Evolutionary conservation across 2,888 invertebrate genomes (phyloP).

Genomic region (Pycnomerus fuliginosus): DNA sequence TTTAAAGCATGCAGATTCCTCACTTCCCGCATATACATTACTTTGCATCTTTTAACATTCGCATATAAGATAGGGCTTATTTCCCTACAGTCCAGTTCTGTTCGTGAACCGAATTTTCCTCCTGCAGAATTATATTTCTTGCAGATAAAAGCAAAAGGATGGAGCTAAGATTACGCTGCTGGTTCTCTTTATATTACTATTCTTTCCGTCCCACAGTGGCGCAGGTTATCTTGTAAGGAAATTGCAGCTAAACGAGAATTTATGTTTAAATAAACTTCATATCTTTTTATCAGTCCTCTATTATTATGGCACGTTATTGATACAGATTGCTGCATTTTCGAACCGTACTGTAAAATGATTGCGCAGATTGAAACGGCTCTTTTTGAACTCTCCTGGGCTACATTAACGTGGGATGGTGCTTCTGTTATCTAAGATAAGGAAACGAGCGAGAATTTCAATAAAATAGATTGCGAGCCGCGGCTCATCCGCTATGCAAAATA

Average conservation of each 20-base stretch:
- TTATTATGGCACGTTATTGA: not conserved
- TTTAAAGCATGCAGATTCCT: constrained; percentile 50
- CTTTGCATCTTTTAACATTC: constrained; percentile 52
- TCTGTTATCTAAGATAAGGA: no score
- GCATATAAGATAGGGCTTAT: constrained; percentile 47
- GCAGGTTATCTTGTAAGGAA: constrained; percentile 38
- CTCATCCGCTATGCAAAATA: constrained; percentile 48
- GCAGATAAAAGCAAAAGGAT: constrained; percentile 45
- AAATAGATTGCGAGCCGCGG: constrained; percentile 37
- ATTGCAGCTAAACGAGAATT: constrained; percentile 42
- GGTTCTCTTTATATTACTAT: constrained; percentile 37
- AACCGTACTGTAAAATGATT: not conserved
- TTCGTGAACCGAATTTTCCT: constrained; percentile 43
- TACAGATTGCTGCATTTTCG: not conserved
- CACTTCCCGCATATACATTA: constrained; percentile 46
- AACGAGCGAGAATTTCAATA: no score
- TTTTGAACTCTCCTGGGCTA: no score
- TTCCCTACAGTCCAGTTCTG: constrained; percentile 49
- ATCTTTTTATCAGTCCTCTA: constrained; percentile 31
- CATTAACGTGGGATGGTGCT: no score
- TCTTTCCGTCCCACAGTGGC: constrained; percentile 25
- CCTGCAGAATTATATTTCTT: constrained; percentile 41
- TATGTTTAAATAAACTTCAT: constrained; percentile 34
- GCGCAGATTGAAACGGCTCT: not conserved
- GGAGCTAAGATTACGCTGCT: constrained; percentile 39